Evolutionary conservation across 2,888 invertebrate species (phyloP).

Genomic region (Drosophila prostipennis): DNA sequence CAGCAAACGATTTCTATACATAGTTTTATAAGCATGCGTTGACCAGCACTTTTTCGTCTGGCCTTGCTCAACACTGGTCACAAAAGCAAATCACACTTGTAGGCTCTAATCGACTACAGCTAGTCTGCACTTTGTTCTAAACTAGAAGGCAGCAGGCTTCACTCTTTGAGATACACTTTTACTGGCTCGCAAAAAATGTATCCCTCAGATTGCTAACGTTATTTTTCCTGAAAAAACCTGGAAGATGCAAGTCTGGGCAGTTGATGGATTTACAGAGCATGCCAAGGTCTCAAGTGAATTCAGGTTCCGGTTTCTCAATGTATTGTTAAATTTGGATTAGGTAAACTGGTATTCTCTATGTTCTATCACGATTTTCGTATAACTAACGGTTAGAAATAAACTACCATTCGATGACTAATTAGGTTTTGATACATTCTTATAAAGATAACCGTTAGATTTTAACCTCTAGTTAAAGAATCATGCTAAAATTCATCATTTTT

Average conservation of each 20-base stretch:
- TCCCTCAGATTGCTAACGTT: conserved; percentile 56
- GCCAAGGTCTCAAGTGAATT: conserved; percentile 45
- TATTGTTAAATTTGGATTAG: neutral
- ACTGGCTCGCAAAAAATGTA: conserved; percentile 43
- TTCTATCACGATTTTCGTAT: neutral
- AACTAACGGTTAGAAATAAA: neutral
- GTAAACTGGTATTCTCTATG: too few relatives aligned
- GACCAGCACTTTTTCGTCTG: conserved; percentile 46
- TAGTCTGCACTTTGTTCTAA: conserved; percentile 30
- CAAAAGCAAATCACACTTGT: conserved; percentile 63
- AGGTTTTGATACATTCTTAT: neutral
- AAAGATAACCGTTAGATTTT: neutral
- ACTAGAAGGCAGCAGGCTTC: conserved; percentile 30
- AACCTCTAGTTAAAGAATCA: neutral
- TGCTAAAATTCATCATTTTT: neutral
- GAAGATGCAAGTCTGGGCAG: conserved; percentile 84
- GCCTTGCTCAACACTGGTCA: conserved; percentile 63
- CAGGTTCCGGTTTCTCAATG: neutral
- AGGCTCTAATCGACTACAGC: conserved; percentile 52
- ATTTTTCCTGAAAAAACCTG: conserved; percentile 69
- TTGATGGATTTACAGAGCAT: conserved; percentile 82
- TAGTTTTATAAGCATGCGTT: conserved; percentile 64
- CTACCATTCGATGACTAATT: too few relatives aligned
- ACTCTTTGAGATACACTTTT: conserved; percentile 57
- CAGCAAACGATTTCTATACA: conserved; percentile 51